phyloP scores from a whole-genome alignment of 2,888 invertebrate species.

The Dioctria rufipes region DNA sequence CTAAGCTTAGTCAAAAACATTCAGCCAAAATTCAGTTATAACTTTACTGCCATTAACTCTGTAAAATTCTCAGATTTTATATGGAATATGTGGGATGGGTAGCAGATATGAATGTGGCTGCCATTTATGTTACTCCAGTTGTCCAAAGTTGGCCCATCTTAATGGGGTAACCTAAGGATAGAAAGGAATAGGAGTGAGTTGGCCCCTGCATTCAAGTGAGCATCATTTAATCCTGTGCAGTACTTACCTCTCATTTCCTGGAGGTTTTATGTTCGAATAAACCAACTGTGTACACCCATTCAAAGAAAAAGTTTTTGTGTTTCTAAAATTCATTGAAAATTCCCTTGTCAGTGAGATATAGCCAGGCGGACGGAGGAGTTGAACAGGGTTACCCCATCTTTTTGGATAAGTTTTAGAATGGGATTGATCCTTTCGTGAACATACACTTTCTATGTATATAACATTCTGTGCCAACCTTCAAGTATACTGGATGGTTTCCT shows the following conservation, averaged over 20 bases:
- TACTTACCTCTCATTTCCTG: slow-evolving; percentile 41
- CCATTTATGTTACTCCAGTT: slow-evolving; percentile 55
- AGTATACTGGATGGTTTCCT: slow-evolving; percentile 49
- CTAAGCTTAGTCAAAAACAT: slow-evolving; percentile 39
- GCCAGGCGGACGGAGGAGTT: slow-evolving; percentile 3
- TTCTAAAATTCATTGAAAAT: slow-evolving; percentile 58
- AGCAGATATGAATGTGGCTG: slow-evolving; percentile 55
- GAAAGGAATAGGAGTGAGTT: neutral
- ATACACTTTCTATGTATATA: slow-evolving; percentile 1
- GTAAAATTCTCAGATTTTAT: slow-evolving; percentile 46
- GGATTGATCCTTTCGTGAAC: slow-evolving; percentile 31
- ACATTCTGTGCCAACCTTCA: slow-evolving; percentile 11
- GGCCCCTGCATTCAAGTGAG: slow-evolving; percentile 18
- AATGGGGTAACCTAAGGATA: slow-evolving; percentile 34
- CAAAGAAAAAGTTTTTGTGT: slow-evolving; percentile 55
- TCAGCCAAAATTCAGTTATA: slow-evolving; percentile 23
- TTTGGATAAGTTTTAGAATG: slow-evolving; percentile 21
- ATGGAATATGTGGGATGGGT: neutral
- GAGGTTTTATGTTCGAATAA: slow-evolving; percentile 52
- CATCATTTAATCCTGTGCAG: slow-evolving; percentile 39
- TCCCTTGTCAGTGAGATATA: slow-evolving; percentile 45
- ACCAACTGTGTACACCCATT: slow-evolving; percentile 52
- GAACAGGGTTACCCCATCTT: slow-evolving; percentile 1
- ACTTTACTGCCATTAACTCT: slow-evolving; percentile 27
- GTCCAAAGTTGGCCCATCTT: slow-evolving; percentile 47